Base-by-base conservation (phyloP, 1,140 invertebrate species). In the Papilio machaon region DNA sequence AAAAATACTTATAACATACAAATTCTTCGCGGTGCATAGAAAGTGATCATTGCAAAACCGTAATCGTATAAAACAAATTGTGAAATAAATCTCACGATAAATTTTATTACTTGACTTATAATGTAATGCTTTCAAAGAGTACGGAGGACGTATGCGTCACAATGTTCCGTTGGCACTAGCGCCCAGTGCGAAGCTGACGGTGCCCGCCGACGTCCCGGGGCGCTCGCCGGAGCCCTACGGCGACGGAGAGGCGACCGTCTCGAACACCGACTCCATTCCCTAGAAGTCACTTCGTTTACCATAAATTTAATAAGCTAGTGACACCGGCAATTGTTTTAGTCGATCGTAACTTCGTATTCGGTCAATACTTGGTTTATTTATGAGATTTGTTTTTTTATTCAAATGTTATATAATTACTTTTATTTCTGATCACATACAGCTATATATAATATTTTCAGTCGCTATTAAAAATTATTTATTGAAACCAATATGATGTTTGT, bases 161-260 rank as follows among this genome's bases (percentile, higher is more conserved):
- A 70, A 70, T 70, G 86, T 88, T 84, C 87, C 88, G 89, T 90
- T 88, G 89, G 86, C 89, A 89, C 85, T 84, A 90, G 77, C 77
- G 54, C 58, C 77, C 77, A 64, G 77, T 79, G 77, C 77, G 77
- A 79, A 79, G 43, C 74, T 75, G 74, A 52, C 74, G 74, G 74
- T 49, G 46, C 49, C 88, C 86, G 81, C 85, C 82, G 91, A 80
- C 91, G 89, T 91, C 91, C 88, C 87, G 91, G 85, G 77, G 91
- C 81, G 89, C 89, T 88, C 85, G 87, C 86, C 84, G 88, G 88
- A 86, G 85, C 87, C 86, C 88, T 85, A 88, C 85, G 89, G 88
- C 88, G 90, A 89, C 90, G 85, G 84, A 85, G 73, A 83, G 88
- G 84, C 88, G 87, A 85, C 85, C 80, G 82, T 85, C 84, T 81